Base-by-base conservation (phyloP, 2,797 vertebrate genomes). In the Gymnocypris eckloni region DNA sequence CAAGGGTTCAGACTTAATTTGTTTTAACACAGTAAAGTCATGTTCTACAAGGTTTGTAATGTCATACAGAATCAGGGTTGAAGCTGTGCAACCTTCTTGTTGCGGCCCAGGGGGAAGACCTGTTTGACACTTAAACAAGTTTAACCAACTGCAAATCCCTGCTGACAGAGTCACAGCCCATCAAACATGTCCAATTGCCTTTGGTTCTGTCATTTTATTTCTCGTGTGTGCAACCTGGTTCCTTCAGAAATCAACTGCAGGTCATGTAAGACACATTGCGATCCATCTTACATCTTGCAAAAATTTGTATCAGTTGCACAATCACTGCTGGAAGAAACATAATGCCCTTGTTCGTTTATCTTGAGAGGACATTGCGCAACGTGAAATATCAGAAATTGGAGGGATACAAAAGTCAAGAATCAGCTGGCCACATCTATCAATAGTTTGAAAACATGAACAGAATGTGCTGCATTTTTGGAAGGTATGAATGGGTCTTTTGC, bases 361-460 rank as follows among this genome's bases (percentile, higher is more conserved):
- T 16, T 16, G 41, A 59, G 22, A 16, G 82, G 54, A 78, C 39
- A 73, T 84, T 89, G 84, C 83, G 83, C 43, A 87, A 87, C 70
- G 61, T 18, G 41, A 37, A 81, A 69, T 61, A 39, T 45, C 28
- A 43, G 71, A 8, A 56, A 59, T 73, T 41, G 22, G 70, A 16
- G 5, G 13, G 64, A 50, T 28, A 6, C 37, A 70, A 52, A 79
- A 39, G 56, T 79, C 67, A 52, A 64, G 45, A 79, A 67, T 73
- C 41, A 39, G 25, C 37, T 71, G 28, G 54, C 33, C 12, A 33
- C 16, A 78, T 81, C 25, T 77, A 84, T 72, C 66, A 88, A 79
- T 87, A 85, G 71, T 43, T 72, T 48, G 3, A 56, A 22, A 71
- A 64, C 6, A 22, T 80, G 84, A 86, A 85, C 67, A 64, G 48